A percentile compares a stretch with the other conserved stretches of the same genome.
phyloP scores from a whole-genome alignment of 2,113 vertebrate species.

The Mungos mungo region DNA sequence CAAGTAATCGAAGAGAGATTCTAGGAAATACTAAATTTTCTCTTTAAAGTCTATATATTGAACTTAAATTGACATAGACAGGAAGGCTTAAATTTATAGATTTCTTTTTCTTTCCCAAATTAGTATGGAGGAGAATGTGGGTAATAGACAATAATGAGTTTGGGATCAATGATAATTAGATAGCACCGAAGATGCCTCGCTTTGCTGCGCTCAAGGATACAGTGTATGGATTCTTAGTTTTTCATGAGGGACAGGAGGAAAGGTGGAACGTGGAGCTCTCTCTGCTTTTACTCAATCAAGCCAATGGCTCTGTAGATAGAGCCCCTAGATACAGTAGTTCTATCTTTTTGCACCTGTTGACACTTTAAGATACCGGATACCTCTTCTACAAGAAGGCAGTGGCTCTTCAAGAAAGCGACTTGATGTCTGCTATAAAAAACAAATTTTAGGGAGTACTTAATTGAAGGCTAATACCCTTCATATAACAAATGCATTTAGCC shows the following conservation, averaged over 20 bases:
- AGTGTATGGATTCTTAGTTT: neutral
- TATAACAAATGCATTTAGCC: neutral
- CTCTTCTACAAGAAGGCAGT: neutral
- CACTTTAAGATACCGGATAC: neutral
- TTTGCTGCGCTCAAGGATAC: neutral
- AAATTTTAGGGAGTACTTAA: neutral
- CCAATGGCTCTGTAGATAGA: neutral
- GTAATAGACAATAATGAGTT: neutral
- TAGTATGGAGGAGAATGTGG: neutral
- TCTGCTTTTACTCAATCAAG: no score
- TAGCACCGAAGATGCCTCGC: neutral
- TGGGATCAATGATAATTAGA: neutral
- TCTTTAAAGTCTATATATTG: slow-evolving; percentile 15
- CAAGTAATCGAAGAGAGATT: neutral
- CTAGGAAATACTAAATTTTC: neutral
- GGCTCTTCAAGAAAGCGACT: neutral
- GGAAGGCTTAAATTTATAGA: neutral
- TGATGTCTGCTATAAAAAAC: neutral
- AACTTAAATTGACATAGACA: slow-evolving; percentile 18
- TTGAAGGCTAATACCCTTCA: neutral
- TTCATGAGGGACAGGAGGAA: neutral
- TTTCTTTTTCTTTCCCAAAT: neutral
- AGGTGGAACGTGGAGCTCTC: neutral
- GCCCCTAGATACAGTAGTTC: neutral
- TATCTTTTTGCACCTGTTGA: neutral